Base-by-base conservation (phyloP, 2,797 vertebrate species). In the Oreochromis mossambicus region DNA sequence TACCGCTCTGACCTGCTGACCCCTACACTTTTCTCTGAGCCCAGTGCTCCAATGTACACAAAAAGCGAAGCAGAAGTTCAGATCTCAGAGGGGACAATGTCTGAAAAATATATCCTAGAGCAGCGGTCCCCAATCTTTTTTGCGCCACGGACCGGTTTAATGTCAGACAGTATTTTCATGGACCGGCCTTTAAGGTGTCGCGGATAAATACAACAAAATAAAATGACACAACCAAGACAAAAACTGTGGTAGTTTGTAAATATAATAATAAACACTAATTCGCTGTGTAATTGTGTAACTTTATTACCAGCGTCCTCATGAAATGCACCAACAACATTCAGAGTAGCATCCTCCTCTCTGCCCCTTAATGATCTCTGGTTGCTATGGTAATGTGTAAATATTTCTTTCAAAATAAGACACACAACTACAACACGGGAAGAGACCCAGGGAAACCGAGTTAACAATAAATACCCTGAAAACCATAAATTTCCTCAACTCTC, bases 241-340 rank as follows among this genome's bases (percentile, higher is more conserved):
- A 26, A 26, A 26, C 26, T 26, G 26, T 26, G 26, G 26, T 26
- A 26, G 26, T 26, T 26, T 26, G 26, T 26, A 26, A 51, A 51
- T 51, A n/a, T 51, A 51, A 52, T 61, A 34, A 61, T 61, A 61
- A 61, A 61, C 1, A 61, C 29, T 19, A 61, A 61, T 61, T 61
- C 0, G 3, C 29, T 11, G 56, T 61, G 29, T 61, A 61, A 61
- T 61, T 61, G 56, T 61, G 9, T 11, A 61, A 61, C 29, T 61
- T 61, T 61, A 34, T 61, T 61, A 61, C 2, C 2, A 61, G 29
- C 0, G 2, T 61, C 15, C 15, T 61, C 15, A 5, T 34, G 56
- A 61, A 61, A 61, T 34, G 56, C 11, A 15, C 56, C 56, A 61
- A 61, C 29, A 61, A 34, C 56, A 61, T 61, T 61, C 9, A 61